phyloP scores from a whole-genome alignment of 1,140 invertebrate genomes.

The Drosophila fuyamai region DNA sequence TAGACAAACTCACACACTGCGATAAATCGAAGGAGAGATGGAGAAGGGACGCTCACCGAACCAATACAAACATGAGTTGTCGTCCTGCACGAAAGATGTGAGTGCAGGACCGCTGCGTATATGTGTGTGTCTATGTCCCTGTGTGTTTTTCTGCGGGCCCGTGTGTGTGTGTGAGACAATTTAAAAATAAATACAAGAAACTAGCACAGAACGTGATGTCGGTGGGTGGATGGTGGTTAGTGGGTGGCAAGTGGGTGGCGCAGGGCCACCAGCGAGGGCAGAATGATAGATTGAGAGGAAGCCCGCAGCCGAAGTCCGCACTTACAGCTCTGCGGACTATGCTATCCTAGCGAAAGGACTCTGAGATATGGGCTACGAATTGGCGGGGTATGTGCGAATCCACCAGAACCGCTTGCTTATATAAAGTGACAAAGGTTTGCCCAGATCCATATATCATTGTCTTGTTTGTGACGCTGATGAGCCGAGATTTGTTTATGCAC shows the following conservation, averaged over 20 bases:
- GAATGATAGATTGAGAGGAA: constrained; percentile 73
- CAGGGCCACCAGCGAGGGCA: constrained; percentile 58
- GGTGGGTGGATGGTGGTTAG: constrained; percentile 27
- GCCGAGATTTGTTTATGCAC: constrained; percentile 58
- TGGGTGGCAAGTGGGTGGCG: constrained; percentile 11
- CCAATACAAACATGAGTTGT: constrained; percentile 39
- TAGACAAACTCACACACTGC: constrained; percentile 41
- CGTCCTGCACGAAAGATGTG: constrained; percentile 56
- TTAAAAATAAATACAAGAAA: constrained; percentile 83
- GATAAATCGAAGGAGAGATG: constrained; percentile 30
- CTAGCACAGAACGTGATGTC: constrained; percentile 66
- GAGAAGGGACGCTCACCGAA: constrained; percentile 58
- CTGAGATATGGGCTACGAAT: constrained; percentile 25
- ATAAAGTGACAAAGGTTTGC: constrained; percentile 68
- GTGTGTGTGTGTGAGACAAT: constrained; percentile 66
- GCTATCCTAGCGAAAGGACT: constrained; percentile 19
- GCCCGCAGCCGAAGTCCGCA: constrained; percentile 36
- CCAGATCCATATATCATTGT: constrained; percentile 69
- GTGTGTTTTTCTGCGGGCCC: constrained; percentile 1
- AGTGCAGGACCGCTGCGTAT: constrained; percentile 17
- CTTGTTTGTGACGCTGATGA: constrained; percentile 66
- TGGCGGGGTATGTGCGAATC: constrained; percentile 17
- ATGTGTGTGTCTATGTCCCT: constrained; percentile 12
- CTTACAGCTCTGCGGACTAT: constrained; percentile 30
- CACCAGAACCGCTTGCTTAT: constrained; percentile 48